Conservation (phyloP, 2,888 invertebrate species). For the Melipona beecheii region DNA sequence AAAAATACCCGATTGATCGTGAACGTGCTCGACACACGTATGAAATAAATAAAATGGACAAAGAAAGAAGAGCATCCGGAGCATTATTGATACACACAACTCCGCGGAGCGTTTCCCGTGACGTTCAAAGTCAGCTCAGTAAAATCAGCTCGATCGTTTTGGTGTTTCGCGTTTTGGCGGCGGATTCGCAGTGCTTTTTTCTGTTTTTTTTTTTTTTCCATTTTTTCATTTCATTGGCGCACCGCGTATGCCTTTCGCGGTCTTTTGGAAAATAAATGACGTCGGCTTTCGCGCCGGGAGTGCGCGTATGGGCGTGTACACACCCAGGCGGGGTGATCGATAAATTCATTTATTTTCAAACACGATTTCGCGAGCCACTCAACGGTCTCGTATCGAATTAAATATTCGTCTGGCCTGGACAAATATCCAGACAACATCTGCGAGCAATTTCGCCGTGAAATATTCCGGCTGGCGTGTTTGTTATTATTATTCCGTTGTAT, state of each 20-base stretch:
- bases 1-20: too few species aligned
- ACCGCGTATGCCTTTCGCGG: conserved; percentile 3
- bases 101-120: not conserved
- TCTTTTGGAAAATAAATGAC: conserved; percentile 59
- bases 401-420: conserved; percentile 63
- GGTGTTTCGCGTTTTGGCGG: not conserved
- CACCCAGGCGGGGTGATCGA: conserved; percentile 38
- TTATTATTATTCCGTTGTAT: conserved; percentile 36
- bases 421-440: conserved; percentile 68
- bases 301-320: not conserved
- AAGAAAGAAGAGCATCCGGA: not conserved
- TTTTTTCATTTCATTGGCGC: not conserved
- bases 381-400: conserved; percentile 69
- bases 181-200: not conserved
- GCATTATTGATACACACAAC: not conserved
- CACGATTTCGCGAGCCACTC: conserved; percentile 53
- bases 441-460: conserved; percentile 59
- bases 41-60: too few species aligned
- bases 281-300: conserved; percentile 14
- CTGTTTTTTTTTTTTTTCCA: too few species aligned
- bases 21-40: too few species aligned
- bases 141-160: not conserved
- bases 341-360: conserved; percentile 68
- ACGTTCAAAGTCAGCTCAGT: not conserved
- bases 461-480: conserved; percentile 28